These are phyloP conservation scores for Gortyna flavago DNA, from an alignment of 2,888 invertebrate genomes.

Conservation along the genomic window DNA sequence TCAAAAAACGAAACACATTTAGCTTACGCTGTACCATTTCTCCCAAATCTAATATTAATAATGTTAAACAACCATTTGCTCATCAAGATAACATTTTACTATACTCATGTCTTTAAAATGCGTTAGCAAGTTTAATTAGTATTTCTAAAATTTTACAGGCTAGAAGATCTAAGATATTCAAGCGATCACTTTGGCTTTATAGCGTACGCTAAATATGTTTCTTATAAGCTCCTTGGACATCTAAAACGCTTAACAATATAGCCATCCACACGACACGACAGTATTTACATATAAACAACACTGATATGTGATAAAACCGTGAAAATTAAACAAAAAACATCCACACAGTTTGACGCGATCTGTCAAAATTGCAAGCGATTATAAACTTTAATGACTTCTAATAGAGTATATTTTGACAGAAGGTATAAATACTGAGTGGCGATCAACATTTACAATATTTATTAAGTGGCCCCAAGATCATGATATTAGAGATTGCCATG, in stretches of 20 bases:
- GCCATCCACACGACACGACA: slow-evolving; percentile 88
- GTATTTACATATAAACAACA: slow-evolving; percentile 80
- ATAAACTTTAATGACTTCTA: slow-evolving; percentile 55
- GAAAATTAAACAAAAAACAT: slow-evolving; percentile 70
- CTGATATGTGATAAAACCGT: slow-evolving; percentile 86
- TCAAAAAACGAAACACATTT: slow-evolving; percentile 62
- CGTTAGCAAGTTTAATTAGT: slow-evolving; percentile 39
- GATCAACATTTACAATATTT: slow-evolving; percentile 70
- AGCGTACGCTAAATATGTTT: slow-evolving; percentile 60
- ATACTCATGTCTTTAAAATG: slow-evolving; percentile 45
- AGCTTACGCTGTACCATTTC: slow-evolving; percentile 50
- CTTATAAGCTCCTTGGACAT: slow-evolving; percentile 47
- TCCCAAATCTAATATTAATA: slow-evolving; percentile 17
- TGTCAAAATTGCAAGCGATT: slow-evolving; percentile 66
- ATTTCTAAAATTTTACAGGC: slow-evolving; percentile 35
- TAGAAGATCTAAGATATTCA: slow-evolving; percentile 51
- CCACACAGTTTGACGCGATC: slow-evolving; percentile 67
- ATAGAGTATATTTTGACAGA: slow-evolving; percentile 64
- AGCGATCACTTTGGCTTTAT: slow-evolving; percentile 42
- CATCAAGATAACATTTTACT: slow-evolving; percentile 37
- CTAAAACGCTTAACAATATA: slow-evolving; percentile 64
- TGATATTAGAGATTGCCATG: slow-evolving; percentile 74
- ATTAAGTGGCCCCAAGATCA: slow-evolving; percentile 83
- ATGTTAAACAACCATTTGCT: slow-evolving; percentile 42
- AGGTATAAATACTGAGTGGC: slow-evolving; percentile 67